Evolutionary conservation across 2,113 vertebrate species (phyloP), one percentile per base, ranked within the genome.

Genomic region (Ivindomyrus marchei): DNA sequence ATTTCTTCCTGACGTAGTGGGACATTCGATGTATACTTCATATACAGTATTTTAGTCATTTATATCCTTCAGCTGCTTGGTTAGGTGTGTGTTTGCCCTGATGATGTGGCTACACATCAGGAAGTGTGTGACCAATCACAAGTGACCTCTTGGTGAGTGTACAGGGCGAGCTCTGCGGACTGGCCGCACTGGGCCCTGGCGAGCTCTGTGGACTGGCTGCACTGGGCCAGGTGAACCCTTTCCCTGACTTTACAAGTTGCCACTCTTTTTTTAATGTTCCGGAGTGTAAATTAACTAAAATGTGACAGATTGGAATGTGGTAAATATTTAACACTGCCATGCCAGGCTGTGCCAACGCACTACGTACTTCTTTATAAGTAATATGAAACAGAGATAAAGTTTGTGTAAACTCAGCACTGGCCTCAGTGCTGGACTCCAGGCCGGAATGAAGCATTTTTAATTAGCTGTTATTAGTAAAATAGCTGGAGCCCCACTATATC

Each of bases 251-350:
- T 21, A 19, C 39, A 88, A 58, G 53, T 39, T 17, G 53, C 87
- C 87, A 19, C 10, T 9, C 10, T 21, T 17, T 88, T 83, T 24
- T 47, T 46, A 10, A 84, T 21, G 15, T 45, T 36, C 46, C 5
- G 4, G 8, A 62, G 53, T 62, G 39, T 45, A 88, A 88, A 84
- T 39, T 70, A 70, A 77, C 24, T 77, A 87, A 31, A 90, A 90
- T 90, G 85, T 91, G 87, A 91, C 89, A 91, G 77, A 89, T 49
- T 87, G 90, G 89, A 91, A 91, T 92, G 90, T 53, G 88, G 91
- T 91, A 91, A 93, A 93, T 93, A 92, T 93, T 93, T 92, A 92
- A 92, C 92, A 77, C 46, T 86, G 62, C 90, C 89, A 88, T 90
- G 88, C 90, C 85, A 91, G 62, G 77, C 46, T 52, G 74, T 89